Evolutionary conservation across 2,888 invertebrate species (phyloP).

Genomic region (Philhelius pedissequus): DNA sequence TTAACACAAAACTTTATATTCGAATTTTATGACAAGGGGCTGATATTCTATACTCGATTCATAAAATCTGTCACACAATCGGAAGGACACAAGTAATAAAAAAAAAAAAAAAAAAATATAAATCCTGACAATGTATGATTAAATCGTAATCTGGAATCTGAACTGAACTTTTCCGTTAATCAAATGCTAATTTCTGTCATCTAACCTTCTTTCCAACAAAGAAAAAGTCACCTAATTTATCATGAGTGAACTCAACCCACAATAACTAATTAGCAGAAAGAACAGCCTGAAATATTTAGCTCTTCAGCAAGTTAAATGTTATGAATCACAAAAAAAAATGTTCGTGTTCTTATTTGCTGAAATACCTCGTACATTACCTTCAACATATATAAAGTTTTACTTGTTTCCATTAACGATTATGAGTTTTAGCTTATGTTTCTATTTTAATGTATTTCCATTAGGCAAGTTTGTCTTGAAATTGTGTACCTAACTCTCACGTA

Average conservation of each 20-base stretch:
- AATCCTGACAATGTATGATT: too few species aligned
- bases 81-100: too few species aligned
- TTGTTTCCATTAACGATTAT: constrained; percentile 25
- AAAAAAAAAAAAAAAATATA: too few species aligned
- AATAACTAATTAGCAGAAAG: not conserved
- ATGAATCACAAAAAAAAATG: not conserved
- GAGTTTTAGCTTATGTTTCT: constrained; percentile 24
- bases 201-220: not conserved
- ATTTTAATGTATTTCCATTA: constrained; percentile 34
- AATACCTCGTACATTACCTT: not conserved
- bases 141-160: too few species aligned
- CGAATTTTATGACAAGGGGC: too few species aligned
- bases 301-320: not conserved
- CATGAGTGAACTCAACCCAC: not conserved
- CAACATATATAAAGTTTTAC: not conserved
- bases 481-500: not conserved
- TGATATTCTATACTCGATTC: too few species aligned
- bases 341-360: not conserved
- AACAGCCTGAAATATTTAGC: not conserved
- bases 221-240: not conserved
- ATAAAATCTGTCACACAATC: too few species aligned
- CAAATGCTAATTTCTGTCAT: not conserved
- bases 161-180: not conserved
- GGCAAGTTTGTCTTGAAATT: constrained; percentile 1
- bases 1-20: too few species aligned